Evolutionary conservation across 2,797 vertebrate genomes (phyloP).

Genomic region (Artibeus lituratus): DNA sequence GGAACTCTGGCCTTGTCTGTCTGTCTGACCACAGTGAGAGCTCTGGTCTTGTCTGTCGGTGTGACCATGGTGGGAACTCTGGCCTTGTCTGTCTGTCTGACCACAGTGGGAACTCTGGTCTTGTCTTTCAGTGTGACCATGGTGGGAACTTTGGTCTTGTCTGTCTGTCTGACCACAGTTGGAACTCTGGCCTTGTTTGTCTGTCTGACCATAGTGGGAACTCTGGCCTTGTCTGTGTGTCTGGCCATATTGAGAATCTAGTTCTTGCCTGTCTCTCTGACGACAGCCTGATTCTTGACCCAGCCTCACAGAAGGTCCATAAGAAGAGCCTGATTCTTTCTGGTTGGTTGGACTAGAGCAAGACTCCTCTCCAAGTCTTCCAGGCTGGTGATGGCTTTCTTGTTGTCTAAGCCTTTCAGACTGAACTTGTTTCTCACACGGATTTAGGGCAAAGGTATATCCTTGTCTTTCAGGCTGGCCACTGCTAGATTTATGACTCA

Average conservation of each 20-base stretch:
- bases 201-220: neutral
- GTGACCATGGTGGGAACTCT: rapidly evolving
- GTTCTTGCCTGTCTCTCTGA: neutral
- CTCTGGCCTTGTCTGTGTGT: neutral
- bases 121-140: neutral
- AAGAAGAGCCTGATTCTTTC: constrained; percentile 15
- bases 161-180: neutral
- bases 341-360: constrained; percentile 1
- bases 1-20: rapidly evolving
- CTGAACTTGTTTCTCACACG: constrained; percentile 31
- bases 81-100: neutral
- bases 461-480: constrained; percentile 15
- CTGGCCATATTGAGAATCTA: neutral
- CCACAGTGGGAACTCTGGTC: rapidly evolving
- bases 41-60: neutral
- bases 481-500: neutral
- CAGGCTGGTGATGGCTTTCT: constrained; percentile 5
- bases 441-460: constrained; percentile 44
- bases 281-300: neutral
- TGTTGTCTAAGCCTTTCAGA: neutral
- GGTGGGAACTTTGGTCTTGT: rapidly evolving
- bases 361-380: constrained; percentile 38
- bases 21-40: neutral
- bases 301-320: neutral
- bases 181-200: neutral